A percentile compares a stretch with the other conserved stretches of the same genome.
These are phyloP conservation scores for Antechinus flavipes DNA, from an alignment of 2,113 vertebrate genomes.

Conservation along the genomic window DNA sequence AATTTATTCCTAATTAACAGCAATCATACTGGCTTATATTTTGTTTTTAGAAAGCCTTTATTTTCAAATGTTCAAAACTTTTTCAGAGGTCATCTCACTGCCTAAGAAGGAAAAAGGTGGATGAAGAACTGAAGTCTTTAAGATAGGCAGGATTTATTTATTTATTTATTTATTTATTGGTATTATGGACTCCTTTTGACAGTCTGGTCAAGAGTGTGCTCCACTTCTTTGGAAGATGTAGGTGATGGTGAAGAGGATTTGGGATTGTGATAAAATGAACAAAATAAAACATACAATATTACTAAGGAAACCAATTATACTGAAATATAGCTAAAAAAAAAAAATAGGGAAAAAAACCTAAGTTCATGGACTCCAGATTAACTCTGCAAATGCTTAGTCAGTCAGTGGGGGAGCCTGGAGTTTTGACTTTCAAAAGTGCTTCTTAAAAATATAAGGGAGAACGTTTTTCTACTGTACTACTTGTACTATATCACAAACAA, in stretches of 20 bases:
- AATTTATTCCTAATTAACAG: rapidly evolving
- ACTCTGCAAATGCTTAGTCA: neutral
- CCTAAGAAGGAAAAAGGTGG: neutral
- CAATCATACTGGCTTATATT: neutral
- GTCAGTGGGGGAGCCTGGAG: too few species aligned
- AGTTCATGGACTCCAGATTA: neutral
- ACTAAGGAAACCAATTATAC: neutral
- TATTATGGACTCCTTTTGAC: neutral
- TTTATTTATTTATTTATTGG: neutral
- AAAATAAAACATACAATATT: neutral
- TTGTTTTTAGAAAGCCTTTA: neutral
- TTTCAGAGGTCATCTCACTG: neutral
- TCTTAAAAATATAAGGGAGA: neutral
- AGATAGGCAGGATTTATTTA: neutral
- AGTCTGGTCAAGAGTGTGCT: neutral
- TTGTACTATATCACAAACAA: rapidly evolving
- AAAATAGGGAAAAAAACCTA: neutral
- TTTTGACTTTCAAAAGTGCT: neutral
- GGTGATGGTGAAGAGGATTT: too few species aligned
- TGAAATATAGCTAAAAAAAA: neutral
- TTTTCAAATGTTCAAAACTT: neutral
- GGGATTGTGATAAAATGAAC: neutral
- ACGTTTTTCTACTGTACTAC: rapidly evolving
- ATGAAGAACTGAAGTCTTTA: neutral
- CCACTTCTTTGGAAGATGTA: neutral